Evolutionary conservation across 53 echinoderm and acorn worm species (phyloP), one percentile per base, ranked within the genome.

Genomic region (Glandiceps talaboti): DNA sequence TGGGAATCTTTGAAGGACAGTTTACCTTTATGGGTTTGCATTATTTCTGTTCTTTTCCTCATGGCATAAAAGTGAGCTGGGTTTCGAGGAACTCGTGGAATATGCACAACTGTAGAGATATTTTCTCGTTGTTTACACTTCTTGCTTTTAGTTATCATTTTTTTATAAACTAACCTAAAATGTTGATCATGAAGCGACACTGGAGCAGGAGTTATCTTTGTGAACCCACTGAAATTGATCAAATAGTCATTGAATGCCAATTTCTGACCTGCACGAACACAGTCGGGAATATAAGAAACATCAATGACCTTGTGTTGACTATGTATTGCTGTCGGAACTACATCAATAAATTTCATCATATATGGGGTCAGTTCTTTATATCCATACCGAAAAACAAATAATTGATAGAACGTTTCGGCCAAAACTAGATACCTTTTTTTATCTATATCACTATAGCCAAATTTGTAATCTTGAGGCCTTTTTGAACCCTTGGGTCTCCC

Each of bases 311-410:
- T 45, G 64, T 45, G 20, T 20, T 20, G 6, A 12, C 64, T 45
- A 45, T 20, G 64, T 45, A 45, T 45, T 6, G 64, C 64, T 12
- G 20, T 20, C 1, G 86, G 86, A 0, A 82, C 83, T 10, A 85
- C 76, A 31, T 89, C 89, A n/a, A 89, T 86, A 25, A 80, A 74
- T 77, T 89, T 89, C 81, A 89, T 86, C 83, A 83, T 86, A 73
- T 89, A 86, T 14, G 83, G 83, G 1, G 86, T 86, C 12, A 89
- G 74, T 28, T 83, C 80, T 26, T 26, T 77, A 27, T 31, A 28
- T 14, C 80, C 79, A 77, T 83, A 86, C 75, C 27, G 64, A n/a
- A 86, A 83, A 27, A 75, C 74, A 28, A 86, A 75, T 31, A 89
- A 74, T 32, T 74, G 89, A 73, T 89, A 77, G 32, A 89, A 86